Conservation (phyloP, 2,113 vertebrate genomes). For the Vicugna pacos region DNA sequence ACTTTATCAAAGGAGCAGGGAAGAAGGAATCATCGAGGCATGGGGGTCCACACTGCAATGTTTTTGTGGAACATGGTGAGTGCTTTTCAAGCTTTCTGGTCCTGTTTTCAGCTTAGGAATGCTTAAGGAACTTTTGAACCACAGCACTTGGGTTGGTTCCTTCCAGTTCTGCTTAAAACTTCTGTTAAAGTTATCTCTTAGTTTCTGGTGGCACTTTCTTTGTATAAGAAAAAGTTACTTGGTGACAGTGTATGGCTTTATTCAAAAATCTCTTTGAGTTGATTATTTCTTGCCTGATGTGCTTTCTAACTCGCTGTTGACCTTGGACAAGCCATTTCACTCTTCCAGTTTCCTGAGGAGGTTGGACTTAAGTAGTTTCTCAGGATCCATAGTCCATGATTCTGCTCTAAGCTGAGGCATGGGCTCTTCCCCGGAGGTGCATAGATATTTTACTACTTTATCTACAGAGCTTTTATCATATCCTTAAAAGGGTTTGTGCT, state of each 20-base stretch:
- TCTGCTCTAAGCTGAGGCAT: not conserved
- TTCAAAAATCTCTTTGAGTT: not conserved
- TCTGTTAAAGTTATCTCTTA: not conserved
- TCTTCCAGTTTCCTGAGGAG: not conserved
- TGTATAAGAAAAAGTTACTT: not conserved
- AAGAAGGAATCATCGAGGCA: conserved; percentile 94
- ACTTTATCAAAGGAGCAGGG: conserved; percentile 95
- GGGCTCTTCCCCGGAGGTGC: not conserved
- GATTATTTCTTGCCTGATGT: not conserved
- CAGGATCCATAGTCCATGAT: not conserved
- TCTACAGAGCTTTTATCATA: not conserved
- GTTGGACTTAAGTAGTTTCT: not conserved
- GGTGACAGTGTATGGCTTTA: not conserved
- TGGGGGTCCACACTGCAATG: conserved; percentile 93
- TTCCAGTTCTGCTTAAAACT: not conserved
- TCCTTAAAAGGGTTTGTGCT: not conserved
- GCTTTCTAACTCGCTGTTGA: not conserved
- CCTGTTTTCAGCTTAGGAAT: not conserved
- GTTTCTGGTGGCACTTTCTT: not conserved
- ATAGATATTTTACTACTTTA: not conserved
- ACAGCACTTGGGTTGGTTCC: not conserved
- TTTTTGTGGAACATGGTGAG: conserved; percentile 98
- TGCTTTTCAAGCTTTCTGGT: not conserved
- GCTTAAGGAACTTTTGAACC: not conserved
- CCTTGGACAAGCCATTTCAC: conserved; percentile 11